Percentiles rank a stretch among this genome's conserved stretches.
These are phyloP conservation scores for Dipodomys spectabilis DNA, from an alignment of 2,113 vertebrate species.

Conservation along the genomic window DNA sequence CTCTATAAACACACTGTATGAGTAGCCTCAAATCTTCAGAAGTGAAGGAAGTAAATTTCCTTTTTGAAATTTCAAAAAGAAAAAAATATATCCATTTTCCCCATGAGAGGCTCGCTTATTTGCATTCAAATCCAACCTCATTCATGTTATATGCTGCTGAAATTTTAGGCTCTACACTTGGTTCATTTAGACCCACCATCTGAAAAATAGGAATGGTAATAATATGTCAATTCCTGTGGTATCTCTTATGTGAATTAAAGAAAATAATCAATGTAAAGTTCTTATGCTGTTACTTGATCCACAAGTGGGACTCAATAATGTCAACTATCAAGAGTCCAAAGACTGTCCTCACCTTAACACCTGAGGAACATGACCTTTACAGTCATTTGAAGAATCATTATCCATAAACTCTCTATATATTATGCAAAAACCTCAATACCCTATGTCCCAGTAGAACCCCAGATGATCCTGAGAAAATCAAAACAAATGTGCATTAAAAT, in stretches of 20 bases:
- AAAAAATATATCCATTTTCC: conserved; percentile 7
- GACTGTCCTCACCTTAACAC: neutral
- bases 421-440: neutral
- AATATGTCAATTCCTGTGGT: neutral
- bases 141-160: neutral
- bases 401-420: neutral
- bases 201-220: neutral
- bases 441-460: neutral
- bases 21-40: conserved; percentile 29
- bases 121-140: neutral
- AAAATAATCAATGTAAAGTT: neutral
- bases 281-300: neutral
- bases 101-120: neutral
- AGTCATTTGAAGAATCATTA: neutral
- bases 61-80: conserved; percentile 56
- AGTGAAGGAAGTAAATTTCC: conserved; percentile 38
- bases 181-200: neutral
- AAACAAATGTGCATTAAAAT: conserved; percentile 39
- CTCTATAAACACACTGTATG: neutral
- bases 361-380: neutral
- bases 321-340: conserved; percentile 1
- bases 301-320: neutral
- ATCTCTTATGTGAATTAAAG: neutral
- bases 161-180: neutral
- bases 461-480: neutral